Evolutionary conservation across 2,888 invertebrate genomes (phyloP).

Genomic region (Erynnis tages): DNA sequence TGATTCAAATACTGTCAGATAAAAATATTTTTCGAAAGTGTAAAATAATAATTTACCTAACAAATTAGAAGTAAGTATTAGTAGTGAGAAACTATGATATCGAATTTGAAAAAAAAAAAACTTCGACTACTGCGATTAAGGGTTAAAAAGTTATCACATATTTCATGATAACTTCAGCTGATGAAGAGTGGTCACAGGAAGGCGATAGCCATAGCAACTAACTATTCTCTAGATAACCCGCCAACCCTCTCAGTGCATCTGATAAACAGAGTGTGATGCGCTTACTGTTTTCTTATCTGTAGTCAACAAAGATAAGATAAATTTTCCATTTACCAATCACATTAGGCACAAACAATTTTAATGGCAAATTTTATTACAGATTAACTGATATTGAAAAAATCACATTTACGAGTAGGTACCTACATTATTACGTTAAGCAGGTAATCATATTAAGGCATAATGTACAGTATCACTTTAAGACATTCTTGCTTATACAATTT

Average conservation of each 20-base stretch:
- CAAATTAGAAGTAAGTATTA: background rate
- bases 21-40: too few relatives aligned
- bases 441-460: too few relatives aligned
- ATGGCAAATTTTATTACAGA: constrained; percentile 11
- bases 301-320: constrained; percentile 60
- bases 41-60: too few relatives aligned
- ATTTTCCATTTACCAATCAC: constrained; percentile 48
- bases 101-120: too few relatives aligned
- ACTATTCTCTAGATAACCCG: constrained; percentile 53
- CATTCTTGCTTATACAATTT: too few relatives aligned
- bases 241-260: constrained; percentile 41
- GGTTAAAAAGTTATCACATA: background rate
- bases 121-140: background rate
- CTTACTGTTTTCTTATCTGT: constrained; percentile 41
- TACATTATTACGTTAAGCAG: too few relatives aligned
- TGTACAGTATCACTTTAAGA: too few relatives aligned
- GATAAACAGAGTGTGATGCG: constrained; percentile 40
- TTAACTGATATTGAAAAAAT: too few relatives aligned
- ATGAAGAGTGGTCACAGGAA: constrained; percentile 15
- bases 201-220: constrained; percentile 51
- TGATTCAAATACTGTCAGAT: too few relatives aligned
- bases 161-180: background rate
- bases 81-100: background rate
- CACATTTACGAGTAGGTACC: too few relatives aligned
- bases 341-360: constrained; percentile 24